A percentile compares a stretch with the other conserved stretches of the same genome.
phyloP scores from a whole-genome alignment of 2,113 vertebrate species.

The Philantomba maxwellii region DNA sequence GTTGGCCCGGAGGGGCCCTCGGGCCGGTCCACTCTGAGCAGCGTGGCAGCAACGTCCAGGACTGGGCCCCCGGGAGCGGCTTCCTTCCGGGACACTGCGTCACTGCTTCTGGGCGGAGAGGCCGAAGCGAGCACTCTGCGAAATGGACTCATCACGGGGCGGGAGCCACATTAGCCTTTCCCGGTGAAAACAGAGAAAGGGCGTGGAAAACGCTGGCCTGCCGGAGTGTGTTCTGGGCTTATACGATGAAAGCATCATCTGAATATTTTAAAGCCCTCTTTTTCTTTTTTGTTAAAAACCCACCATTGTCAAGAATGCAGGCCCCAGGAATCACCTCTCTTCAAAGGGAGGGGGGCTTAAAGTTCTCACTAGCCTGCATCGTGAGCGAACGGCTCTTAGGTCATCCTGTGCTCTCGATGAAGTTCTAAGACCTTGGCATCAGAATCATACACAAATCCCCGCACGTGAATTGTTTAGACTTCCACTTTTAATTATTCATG shows the following conservation, averaged over 20 bases:
- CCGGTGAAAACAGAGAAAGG: too few relatives aligned
- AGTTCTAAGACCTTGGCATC: background rate
- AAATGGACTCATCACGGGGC: too few relatives aligned
- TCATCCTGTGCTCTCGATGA: background rate
- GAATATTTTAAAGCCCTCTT: background rate
- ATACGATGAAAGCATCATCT: accelerated
- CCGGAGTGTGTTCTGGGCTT: background rate
- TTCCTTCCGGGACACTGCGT: accelerated
- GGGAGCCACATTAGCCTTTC: background rate
- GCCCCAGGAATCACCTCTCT: background rate
- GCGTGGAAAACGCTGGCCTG: background rate
- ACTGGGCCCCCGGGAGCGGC: accelerated
- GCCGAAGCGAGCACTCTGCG: accelerated
- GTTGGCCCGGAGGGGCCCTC: too few relatives aligned
- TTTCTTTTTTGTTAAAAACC: background rate
- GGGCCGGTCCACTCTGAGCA: background rate
- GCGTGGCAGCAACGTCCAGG: accelerated
- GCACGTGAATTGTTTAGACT: background rate
- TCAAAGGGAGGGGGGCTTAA: background rate
- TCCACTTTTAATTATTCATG: constrained; percentile 43
- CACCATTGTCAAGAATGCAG: background rate
- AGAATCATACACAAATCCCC: background rate
- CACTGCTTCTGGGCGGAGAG: background rate
- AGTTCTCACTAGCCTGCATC: background rate
- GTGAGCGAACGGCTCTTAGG: background rate